Percentiles rank a stretch among this genome's conserved stretches.
Conservation (phyloP, 1,140 invertebrate genomes). For the Brachionus koreanus region DNA sequence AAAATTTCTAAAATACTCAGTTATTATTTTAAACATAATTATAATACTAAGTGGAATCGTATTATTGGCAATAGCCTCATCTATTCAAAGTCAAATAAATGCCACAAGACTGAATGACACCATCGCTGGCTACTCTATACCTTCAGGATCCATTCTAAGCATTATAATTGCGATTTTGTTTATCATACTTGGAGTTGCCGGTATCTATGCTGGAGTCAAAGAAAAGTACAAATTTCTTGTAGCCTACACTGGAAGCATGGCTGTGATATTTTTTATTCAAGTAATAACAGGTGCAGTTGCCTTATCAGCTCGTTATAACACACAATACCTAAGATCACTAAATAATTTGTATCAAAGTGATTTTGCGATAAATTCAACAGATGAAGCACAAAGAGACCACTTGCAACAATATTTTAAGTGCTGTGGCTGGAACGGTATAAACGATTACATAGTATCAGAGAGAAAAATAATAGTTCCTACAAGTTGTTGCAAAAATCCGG, state of each 20-base stretch:
- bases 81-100: slow-evolving; percentile 25
- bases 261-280: background rate
- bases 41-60: background rate
- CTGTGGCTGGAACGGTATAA: slow-evolving; percentile 35
- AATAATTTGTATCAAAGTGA: background rate
- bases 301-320: background rate
- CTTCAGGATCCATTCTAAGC: background rate
- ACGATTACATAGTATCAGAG: slow-evolving; percentile 17
- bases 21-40: background rate
- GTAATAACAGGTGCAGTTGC: slow-evolving; percentile 6
- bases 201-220: slow-evolving; percentile 29
- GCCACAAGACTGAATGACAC: background rate
- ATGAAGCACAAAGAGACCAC: background rate
- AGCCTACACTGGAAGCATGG: background rate
- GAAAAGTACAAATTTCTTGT: slow-evolving; percentile 13
- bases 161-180: background rate
- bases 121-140: background rate
- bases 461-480: background rate
- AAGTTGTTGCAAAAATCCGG: slow-evolving; percentile 3
- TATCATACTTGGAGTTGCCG: background rate
- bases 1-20: slow-evolving; percentile 33
- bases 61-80: background rate
- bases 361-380: background rate
- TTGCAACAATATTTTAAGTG: slow-evolving; percentile 35
- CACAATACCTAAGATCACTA: background rate